phyloP scores from a whole-genome alignment of 2,797 vertebrate species.

The Bovichtus variegatus region DNA sequence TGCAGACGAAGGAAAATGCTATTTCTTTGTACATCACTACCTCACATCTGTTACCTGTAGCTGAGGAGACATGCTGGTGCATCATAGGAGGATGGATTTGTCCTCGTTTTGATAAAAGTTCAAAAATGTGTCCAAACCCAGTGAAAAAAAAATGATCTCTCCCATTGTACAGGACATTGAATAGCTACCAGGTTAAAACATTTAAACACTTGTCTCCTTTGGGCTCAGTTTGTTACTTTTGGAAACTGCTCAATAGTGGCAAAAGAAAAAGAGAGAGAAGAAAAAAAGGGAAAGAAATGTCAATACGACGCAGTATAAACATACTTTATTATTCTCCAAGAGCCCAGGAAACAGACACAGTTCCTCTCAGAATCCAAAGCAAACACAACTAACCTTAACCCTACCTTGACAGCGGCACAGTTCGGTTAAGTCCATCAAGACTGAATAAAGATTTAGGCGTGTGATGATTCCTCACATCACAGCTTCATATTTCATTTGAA shows the following conservation, averaged over 20 bases:
- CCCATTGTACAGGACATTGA: not conserved
- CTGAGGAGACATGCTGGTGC: constrained; percentile 8
- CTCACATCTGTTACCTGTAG: constrained; percentile 26
- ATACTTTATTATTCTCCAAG: constrained; percentile 70
- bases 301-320: constrained; percentile 66
- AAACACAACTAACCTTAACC: constrained; percentile 67
- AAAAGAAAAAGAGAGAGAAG: constrained; percentile 36
- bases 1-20: constrained; percentile 11
- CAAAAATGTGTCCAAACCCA: constrained; percentile 26
- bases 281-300: constrained; percentile 45
- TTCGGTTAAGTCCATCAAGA: constrained; percentile 54
- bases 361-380: constrained; percentile 57
- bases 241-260: constrained; percentile 60
- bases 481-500: constrained; percentile 29
- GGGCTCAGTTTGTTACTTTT: constrained; percentile 70
- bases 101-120: constrained; percentile 37
- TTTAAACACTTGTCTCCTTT: constrained; percentile 64
- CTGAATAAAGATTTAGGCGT: constrained; percentile 33
- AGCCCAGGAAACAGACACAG: constrained; percentile 33
- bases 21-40: not conserved
- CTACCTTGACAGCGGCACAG: constrained; percentile 49
- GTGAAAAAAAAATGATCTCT: constrained; percentile 19
- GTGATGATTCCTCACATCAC: constrained; percentile 48
- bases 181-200: constrained; percentile 53
- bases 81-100: not conserved